These are phyloP conservation scores for Cebidichthys violaceus DNA, from an alignment of 2,113 vertebrate species.

Conservation along the genomic window DNA sequence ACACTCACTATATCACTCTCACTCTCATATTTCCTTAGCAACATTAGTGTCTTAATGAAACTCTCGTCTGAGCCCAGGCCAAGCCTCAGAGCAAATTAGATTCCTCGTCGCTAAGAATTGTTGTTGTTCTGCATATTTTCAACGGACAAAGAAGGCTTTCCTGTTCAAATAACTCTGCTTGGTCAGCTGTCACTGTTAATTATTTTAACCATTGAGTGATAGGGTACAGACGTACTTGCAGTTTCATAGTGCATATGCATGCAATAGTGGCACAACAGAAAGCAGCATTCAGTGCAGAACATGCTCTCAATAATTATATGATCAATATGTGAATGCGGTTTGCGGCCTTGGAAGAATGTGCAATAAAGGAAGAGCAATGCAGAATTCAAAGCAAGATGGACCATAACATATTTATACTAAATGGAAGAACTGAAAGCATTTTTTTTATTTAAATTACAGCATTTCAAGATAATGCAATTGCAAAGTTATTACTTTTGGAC, in stretches of 20 bases:
- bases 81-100: constrained; percentile 50
- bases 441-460: background rate
- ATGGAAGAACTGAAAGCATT: background rate
- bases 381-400: background rate
- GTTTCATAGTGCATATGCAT: background rate
- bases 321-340: constrained; percentile 10
- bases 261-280: background rate
- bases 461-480: background rate
- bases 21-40: constrained; percentile 51
- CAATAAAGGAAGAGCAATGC: background rate
- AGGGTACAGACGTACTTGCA: constrained; percentile 1
- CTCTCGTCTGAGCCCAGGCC: constrained; percentile 34
- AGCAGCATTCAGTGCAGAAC: background rate
- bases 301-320: constrained; percentile 1
- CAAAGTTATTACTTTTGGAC: background rate
- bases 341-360: constrained; percentile 2
- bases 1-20: constrained; percentile 17
- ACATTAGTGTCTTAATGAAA: constrained; percentile 60
- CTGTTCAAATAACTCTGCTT: constrained; percentile 57
- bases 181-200: constrained; percentile 64
- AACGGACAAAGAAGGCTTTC: constrained; percentile 33
- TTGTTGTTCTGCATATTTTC: constrained; percentile 30
- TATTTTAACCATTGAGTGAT: constrained; percentile 43
- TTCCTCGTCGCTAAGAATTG: constrained; percentile 22
- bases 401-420: background rate